A percentile compares a stretch with the other conserved stretches of the same genome.
Evolutionary conservation across 1,140 invertebrate genomes (phyloP).

Genomic region (Batillaria attramentaria): DNA sequence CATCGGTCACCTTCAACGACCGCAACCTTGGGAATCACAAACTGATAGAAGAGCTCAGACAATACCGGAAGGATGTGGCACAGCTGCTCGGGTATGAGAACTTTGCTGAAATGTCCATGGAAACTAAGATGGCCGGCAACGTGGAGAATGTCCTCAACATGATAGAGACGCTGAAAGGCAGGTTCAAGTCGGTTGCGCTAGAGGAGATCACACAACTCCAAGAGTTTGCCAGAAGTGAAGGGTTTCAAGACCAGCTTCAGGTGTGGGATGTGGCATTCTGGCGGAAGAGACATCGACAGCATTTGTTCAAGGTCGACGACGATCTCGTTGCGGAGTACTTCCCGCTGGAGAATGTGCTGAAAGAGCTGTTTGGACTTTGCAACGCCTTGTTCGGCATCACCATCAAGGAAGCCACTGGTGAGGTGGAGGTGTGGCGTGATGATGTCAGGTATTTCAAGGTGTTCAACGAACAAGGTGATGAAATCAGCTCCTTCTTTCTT

Average conservation of each 20-base stretch:
- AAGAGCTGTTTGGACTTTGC: constrained; percentile 82
- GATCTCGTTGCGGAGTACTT: constrained; percentile 86
- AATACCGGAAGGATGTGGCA: constrained; percentile 79
- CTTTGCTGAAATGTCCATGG: constrained; percentile 90
- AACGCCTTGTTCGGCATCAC: constrained; percentile 87
- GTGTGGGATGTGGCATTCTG: constrained; percentile 92
- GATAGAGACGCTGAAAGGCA: constrained; percentile 75
- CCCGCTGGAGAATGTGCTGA: constrained; percentile 83
- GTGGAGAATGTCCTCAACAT: constrained; percentile 84
- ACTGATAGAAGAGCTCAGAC: constrained; percentile 84
- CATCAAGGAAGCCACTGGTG: constrained; percentile 74
- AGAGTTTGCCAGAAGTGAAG: constrained; percentile 82
- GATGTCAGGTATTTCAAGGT: constrained; percentile 90
- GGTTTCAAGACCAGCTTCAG: constrained; percentile 81
- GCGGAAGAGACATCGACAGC: constrained; percentile 77
- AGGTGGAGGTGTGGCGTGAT: constrained; percentile 84
- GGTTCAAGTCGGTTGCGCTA: constrained; percentile 79
- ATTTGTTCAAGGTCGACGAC: constrained; percentile 79
- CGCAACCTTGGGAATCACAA: constrained; percentile 78
- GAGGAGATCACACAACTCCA: constrained; percentile 82
- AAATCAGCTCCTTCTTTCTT: constrained; percentile 58
- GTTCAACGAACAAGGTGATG: constrained; percentile 78
- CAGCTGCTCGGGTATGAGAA: constrained; percentile 84
- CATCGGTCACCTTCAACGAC: constrained; percentile 73
- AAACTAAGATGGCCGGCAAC: constrained; percentile 93